Conservation (phyloP, 2,797 vertebrate genomes). For the Paedocypris micromegethes region DNA sequence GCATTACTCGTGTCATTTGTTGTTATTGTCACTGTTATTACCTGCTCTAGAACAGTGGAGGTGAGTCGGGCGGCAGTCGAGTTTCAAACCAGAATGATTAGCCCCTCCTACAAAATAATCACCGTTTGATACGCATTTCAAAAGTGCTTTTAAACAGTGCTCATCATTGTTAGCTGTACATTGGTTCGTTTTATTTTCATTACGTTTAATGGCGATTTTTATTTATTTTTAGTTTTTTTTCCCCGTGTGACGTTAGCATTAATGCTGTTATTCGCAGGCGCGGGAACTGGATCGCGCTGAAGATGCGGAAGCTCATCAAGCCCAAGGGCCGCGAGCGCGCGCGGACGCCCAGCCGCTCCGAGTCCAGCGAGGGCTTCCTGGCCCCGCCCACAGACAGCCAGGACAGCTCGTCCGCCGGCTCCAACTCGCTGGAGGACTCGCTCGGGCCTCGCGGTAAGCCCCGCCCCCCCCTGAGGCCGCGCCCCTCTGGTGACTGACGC, state of each 20-base stretch:
- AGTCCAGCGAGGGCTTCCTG: constrained; percentile 87
- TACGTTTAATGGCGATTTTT: no score
- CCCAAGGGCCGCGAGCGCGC: constrained; percentile 89
- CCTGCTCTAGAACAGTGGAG: no score
- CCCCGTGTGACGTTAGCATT: background rate
- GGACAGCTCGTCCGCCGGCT: constrained; percentile 95
- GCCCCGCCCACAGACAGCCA: constrained; percentile 85
- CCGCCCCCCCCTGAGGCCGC: constrained; percentile 95
- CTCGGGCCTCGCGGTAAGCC: constrained; percentile 87
- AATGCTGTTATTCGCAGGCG: constrained; percentile 65
- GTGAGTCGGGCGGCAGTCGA: no score
- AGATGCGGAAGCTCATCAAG: constrained; percentile 97
- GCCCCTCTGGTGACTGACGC: constrained; percentile 95
- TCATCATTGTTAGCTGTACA: no score
- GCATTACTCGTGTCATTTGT: background rate
- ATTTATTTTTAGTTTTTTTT: no score
- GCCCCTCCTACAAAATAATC: no score
- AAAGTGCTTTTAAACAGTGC: no score
- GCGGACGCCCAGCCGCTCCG: constrained; percentile 88
- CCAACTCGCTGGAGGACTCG: constrained; percentile 93
- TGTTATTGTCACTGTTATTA: no score
- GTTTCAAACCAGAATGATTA: no score
- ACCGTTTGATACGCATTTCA: no score
- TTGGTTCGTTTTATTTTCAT: no score
- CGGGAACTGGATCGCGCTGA: constrained; percentile 97